Conservation (phyloP, 2,888 invertebrate species). For the Deilephila elpenor region DNA sequence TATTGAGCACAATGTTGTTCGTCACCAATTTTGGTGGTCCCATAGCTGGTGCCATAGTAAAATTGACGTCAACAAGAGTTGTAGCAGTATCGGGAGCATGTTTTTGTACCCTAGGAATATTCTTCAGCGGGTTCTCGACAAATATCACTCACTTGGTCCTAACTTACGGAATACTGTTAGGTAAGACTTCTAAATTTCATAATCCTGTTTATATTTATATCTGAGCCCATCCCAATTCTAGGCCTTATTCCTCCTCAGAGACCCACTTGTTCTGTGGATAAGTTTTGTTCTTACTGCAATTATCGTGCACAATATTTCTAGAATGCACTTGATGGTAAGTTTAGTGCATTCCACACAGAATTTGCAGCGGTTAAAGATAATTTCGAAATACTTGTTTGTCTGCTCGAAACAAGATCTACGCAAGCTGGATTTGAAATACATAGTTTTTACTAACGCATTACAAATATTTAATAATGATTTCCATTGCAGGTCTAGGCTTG, state of each 20-base stretch:
- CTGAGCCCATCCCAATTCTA: too few relatives aligned
- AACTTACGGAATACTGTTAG: slow-evolving; percentile 76
- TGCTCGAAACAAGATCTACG: too few relatives aligned
- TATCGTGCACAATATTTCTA: background rate
- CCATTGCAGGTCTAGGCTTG: slow-evolving; percentile 86
- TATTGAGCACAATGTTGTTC: slow-evolving; percentile 88
- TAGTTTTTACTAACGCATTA: too few relatives aligned
- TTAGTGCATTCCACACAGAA: background rate
- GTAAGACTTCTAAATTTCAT: slow-evolving; percentile 57
- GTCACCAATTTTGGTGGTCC: slow-evolving; percentile 88
- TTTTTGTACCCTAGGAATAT: slow-evolving; percentile 73
- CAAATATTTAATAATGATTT: background rate
- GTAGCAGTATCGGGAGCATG: slow-evolving; percentile 74
- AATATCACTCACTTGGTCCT: slow-evolving; percentile 74
- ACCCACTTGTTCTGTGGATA: too few relatives aligned
- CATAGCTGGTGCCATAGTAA: slow-evolving; percentile 88
- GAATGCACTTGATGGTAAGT: too few relatives aligned
- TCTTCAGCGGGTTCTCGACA: slow-evolving; percentile 76
- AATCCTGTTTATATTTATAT: too few relatives aligned
- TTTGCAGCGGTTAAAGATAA: too few relatives aligned
- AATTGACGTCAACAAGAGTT: slow-evolving; percentile 72
- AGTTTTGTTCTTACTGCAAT: too few relatives aligned
- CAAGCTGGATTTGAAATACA: too few relatives aligned
- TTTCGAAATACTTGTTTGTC: too few relatives aligned
- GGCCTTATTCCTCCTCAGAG: too few relatives aligned